phyloP scores from a whole-genome alignment of 1,140 invertebrate genomes.

The Cotesia chilonis region DNA sequence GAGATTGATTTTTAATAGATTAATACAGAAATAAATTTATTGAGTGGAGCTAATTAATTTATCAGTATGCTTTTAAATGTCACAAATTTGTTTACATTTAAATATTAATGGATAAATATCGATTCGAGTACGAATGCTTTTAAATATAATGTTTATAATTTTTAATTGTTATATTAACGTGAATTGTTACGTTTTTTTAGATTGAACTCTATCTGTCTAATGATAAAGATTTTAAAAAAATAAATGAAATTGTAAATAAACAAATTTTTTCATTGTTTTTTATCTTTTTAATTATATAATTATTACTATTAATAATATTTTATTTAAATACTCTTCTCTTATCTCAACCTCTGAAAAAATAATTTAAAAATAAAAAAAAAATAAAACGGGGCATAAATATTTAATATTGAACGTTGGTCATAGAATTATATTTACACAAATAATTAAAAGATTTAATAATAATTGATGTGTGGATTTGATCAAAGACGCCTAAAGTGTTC shows the following conservation, averaged over 20 bases:
- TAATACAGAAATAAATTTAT: too few relatives aligned
- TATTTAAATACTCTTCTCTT: neutral
- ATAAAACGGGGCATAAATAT: too few relatives aligned
- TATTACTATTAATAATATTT: slow-evolving; percentile 6
- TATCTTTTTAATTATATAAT: neutral
- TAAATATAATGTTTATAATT: slow-evolving; percentile 6
- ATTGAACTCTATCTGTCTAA: neutral
- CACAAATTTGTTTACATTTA: too few relatives aligned
- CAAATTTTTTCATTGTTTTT: neutral
- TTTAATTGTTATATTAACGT: too few relatives aligned
- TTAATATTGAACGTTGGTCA: neutral
- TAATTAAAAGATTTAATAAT: neutral
- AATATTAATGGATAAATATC: too few relatives aligned
- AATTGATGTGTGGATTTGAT: neutral
- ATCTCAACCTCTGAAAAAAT: too few relatives aligned
- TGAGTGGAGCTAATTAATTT: too few relatives aligned
- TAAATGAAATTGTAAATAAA: neutral
- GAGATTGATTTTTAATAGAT: too few relatives aligned
- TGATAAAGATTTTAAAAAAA: neutral
- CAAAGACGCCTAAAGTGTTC: neutral
- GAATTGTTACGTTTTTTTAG: slow-evolving; percentile 2
- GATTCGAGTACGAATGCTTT: neutral
- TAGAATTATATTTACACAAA: slow-evolving; percentile 11
- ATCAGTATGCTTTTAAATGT: too few relatives aligned
- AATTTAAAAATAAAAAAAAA: too few relatives aligned